phyloP scores from a whole-genome alignment of 1,140 invertebrate genomes.

The Drosophila novamexicana region DNA sequence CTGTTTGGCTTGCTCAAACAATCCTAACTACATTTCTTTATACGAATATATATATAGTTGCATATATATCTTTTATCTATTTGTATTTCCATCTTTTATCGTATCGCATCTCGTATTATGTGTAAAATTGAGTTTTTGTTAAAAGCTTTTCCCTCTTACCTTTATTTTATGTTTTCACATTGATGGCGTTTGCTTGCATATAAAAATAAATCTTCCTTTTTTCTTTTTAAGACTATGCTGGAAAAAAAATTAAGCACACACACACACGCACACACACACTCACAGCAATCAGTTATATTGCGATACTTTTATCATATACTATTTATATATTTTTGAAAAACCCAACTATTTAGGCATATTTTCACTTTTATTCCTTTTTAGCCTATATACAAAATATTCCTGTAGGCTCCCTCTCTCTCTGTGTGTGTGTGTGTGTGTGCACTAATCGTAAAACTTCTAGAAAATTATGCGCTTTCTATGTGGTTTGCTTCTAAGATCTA shows the following conservation, averaged over 20 bases:
- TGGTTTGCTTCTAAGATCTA: slow-evolving; percentile 32
- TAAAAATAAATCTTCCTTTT: slow-evolving; percentile 64
- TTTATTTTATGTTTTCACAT: slow-evolving; percentile 12
- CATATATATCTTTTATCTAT: no score
- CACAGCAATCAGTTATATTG: slow-evolving; percentile 36
- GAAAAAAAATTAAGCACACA: slow-evolving; percentile 32
- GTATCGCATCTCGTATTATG: background rate
- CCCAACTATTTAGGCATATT: slow-evolving; percentile 6
- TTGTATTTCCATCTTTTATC: no score
- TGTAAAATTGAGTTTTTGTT: slow-evolving; percentile 42
- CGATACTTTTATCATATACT: slow-evolving; percentile 23
- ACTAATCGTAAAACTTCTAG: slow-evolving; percentile 66
- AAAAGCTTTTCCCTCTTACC: slow-evolving; percentile 33
- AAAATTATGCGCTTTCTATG: slow-evolving; percentile 61
- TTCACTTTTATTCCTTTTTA: slow-evolving; percentile 21
- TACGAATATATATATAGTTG: slow-evolving; percentile 11
- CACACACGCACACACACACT: slow-evolving; percentile 4
- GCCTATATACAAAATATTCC: slow-evolving; percentile 30
- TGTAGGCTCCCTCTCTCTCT: background rate
- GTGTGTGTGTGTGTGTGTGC: background rate
- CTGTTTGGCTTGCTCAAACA: slow-evolving; percentile 12
- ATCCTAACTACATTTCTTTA: slow-evolving; percentile 30
- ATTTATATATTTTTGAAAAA: slow-evolving; percentile 11
- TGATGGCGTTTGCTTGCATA: slow-evolving; percentile 46
- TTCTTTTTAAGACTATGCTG: slow-evolving; percentile 46